Conservation (phyloP, 1,140 invertebrate species). For the Schmidtea mediterranea region DNA sequence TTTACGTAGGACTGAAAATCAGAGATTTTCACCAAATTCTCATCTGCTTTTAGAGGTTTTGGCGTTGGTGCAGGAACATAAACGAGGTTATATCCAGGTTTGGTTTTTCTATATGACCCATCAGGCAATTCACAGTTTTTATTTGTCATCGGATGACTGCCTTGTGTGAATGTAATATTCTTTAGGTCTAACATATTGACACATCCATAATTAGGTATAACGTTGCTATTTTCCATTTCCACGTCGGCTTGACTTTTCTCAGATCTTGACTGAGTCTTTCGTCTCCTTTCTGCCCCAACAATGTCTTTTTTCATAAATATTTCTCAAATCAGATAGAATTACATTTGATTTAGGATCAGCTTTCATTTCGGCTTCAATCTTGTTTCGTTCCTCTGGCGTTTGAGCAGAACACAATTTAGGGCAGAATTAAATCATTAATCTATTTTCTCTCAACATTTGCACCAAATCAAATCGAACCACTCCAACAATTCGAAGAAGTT, state of each 20-base stretch:
- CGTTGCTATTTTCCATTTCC: no score
- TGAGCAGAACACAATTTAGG: conserved; percentile 77
- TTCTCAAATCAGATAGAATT: conserved; percentile 45
- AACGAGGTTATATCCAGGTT: conserved; percentile 70
- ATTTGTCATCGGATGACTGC: conserved; percentile 94
- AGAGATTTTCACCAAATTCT: conserved; percentile 56
- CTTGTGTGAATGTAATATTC: conserved; percentile 68
- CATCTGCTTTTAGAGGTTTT: conserved; percentile 60
- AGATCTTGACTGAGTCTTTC: no score
- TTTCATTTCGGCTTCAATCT: conserved; percentile 73
- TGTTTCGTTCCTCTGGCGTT: conserved; percentile 54
- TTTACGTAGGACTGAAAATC: conserved; percentile 75
- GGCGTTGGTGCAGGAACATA: conserved; percentile 92
- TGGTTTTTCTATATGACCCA: conserved; percentile 75
- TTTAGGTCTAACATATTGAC: conserved; percentile 46
- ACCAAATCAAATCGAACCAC: conserved; percentile 95
- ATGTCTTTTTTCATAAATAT: conserved; percentile 35
- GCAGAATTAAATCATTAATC: conserved; percentile 69
- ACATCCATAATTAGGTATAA: no score
- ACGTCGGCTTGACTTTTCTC: no score
- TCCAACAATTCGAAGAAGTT: conserved; percentile 66
- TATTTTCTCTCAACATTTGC: conserved; percentile 63
- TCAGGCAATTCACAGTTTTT: conserved; percentile 84
- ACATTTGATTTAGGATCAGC: conserved; percentile 47
- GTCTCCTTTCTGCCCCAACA: no score